Base-by-base conservation (phyloP, 2,113 vertebrate species). In the human region DNA sequence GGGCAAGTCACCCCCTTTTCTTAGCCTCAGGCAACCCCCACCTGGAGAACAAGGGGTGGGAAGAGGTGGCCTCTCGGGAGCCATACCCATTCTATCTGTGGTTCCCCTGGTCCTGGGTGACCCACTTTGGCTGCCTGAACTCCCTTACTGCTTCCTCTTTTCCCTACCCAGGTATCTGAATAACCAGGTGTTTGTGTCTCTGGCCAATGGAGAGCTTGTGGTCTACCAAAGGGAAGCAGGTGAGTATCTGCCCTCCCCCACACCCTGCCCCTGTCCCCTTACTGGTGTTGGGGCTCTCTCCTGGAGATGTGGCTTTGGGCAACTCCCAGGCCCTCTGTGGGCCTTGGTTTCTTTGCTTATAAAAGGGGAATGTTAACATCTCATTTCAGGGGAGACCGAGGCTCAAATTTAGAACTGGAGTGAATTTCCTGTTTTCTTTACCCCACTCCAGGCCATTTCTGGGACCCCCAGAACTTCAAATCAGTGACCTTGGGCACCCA, bases 171-270 rank as follows among this genome's bases (percentile, higher is more conserved):
- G 99, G 97, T 99, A 99, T 96, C 98, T 99, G 79, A 99, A 99
- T 98, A 99, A 99, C 98, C 99, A 99, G 98, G 99, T 99, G 64
- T 99, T 99, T 76, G 99, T 99, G 91, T 99, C 99, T 0, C 92
- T 99, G 97, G 99, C 99, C 90, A 99, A 99, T 0, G 99, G 99
- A 75, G 99, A 99, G 43, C 99, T 99, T 2, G 98, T 99, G 0
- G 99, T 99, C 13, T 99, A 99, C 98, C 99, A 99, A 96, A 99
- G 99, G 97, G 99, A 99, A 98, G 99, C 99, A 99, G 99, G 99
- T 99, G 97, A 98, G 98, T 32, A 64, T 32, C 27, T 64, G 61
- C 32, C 27, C 38, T 22, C 11, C n/a, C 30, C 1, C 2, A 14
- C 8, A 48, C 8, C 32, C 1, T 16, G 6, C 61, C 59, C 10